Evolutionary conservation across 2,888 invertebrate species (phyloP).

Genomic region (Polia nebulosa): DNA sequence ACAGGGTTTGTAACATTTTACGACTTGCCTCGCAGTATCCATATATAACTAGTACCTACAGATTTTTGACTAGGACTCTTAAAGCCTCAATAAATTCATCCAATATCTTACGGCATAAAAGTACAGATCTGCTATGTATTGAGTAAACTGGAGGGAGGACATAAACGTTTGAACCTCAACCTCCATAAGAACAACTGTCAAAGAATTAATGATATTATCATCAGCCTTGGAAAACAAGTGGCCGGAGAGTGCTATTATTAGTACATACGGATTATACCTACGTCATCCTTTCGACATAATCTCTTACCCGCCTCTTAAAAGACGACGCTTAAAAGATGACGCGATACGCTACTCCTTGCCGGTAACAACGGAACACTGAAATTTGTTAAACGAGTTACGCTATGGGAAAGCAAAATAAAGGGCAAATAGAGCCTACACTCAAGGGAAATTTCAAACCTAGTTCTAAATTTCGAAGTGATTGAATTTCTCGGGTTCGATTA

Average conservation of each 20-base stretch:
- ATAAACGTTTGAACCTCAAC: neutral
- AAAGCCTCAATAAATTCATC: neutral
- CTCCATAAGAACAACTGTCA: neutral
- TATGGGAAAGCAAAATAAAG: slow-evolving; percentile 32
- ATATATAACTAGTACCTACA: slow-evolving; percentile 15
- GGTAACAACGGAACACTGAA: slow-evolving; percentile 14
- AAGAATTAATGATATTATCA: slow-evolving; percentile 23
- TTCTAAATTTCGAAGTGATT: slow-evolving; percentile 66
- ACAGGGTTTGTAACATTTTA: slow-evolving; percentile 25
- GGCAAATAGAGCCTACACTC: slow-evolving; percentile 53
- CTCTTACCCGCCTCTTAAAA: slow-evolving; percentile 3
- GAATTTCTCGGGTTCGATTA: slow-evolving; percentile 66
- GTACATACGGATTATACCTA: slow-evolving; percentile 20
- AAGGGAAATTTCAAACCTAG: slow-evolving; percentile 56
- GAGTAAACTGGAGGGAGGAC: neutral
- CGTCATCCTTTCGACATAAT: slow-evolving; percentile 24
- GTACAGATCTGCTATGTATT: neutral
- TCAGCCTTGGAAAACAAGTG: slow-evolving; percentile 1
- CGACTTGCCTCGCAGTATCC: neutral
- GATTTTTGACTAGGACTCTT: neutral
- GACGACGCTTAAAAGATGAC: slow-evolving; percentile 8
- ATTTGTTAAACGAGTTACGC: slow-evolving; percentile 28
- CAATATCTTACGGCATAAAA: neutral
- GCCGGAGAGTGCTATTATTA: slow-evolving; percentile 17
- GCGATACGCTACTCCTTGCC: slow-evolving; percentile 1